Base-by-base conservation (phyloP, 2,797 vertebrate species). In the Dallia pectoralis region DNA sequence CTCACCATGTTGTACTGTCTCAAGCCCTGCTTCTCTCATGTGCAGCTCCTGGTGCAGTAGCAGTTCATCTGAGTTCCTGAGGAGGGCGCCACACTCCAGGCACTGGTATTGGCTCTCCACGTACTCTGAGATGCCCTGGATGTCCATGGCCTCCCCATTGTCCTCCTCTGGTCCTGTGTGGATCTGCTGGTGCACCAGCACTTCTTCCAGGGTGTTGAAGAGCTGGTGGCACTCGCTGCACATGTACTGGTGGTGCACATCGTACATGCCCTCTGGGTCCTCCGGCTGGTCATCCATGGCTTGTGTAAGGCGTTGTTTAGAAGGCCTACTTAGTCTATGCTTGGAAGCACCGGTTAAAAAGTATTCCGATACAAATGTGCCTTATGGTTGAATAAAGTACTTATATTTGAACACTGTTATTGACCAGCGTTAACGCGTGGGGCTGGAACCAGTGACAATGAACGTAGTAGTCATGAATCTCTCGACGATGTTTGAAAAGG, bases 161-260 rank as follows among this genome's bases (percentile, higher is more conserved):
- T 87, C 91, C 0, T 51, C 79, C 0, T 96, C 95, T 19, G 71
- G 78, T 2, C 89, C 89, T 0, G 86, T 91, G 22, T 98, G 96
- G 73, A 93, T 94, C 88, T 96, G 95, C 86, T 97, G 97, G 83
- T 98, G 95, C 76, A 96, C 81, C 69, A 97, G 91, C 27, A 97
- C 97, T 30, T 97, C 97, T 82, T 97, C 95, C 65, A 97, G 86
- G 0, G 95, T 95, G 77, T 94, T 91, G 77, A 95, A 97, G 25
- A 97, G 93, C 85, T 95, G 89, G 56, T 94, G 95, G 80, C 97
- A 98, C 86, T 98, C 96, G 0, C 96, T 97, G 90, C 97, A 97
- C 89, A 97, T 96, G 75, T 95, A 98, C 86, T 96, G 96, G 80
- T 98, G 97, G 77, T 97, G 95, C 74, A 96, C 91, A 67, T 93